Conservation (phyloP, 1,140 invertebrate species). For the Aphaenogaster rudis region DNA sequence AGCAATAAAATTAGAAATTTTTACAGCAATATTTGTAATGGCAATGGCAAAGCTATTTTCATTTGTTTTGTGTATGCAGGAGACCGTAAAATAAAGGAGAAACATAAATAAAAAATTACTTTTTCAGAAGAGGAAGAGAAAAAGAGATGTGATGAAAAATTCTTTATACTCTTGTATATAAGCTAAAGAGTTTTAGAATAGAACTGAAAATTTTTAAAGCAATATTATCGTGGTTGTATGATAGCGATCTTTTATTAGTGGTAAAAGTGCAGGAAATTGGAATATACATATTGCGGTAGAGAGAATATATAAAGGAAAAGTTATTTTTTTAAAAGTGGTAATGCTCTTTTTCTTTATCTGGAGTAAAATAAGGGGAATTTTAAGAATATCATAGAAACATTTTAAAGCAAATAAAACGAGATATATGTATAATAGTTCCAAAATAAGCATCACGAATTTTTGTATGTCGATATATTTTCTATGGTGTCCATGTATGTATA, state of each 20-base stretch:
- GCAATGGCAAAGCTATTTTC: neutral
- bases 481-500: neutral
- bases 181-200: neutral
- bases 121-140: neutral
- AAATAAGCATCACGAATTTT: neutral
- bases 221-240: neutral
- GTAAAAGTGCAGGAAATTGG: neutral
- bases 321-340: neutral
- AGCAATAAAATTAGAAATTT: neutral
- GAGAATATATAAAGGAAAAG: neutral
- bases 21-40: slow-evolving; percentile 1
- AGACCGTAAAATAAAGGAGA: neutral
- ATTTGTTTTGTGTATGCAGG: neutral
- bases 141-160: neutral
- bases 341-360: neutral
- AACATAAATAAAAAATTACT: neutral
- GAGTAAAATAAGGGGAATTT: neutral
- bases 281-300: neutral
- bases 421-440: neutral
- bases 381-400: neutral
- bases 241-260: neutral
- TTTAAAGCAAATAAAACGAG: neutral
- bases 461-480: neutral
- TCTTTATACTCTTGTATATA: neutral
- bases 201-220: neutral